Base-by-base conservation (phyloP, 1,140 invertebrate species). In the Ceratina australensis region DNA sequence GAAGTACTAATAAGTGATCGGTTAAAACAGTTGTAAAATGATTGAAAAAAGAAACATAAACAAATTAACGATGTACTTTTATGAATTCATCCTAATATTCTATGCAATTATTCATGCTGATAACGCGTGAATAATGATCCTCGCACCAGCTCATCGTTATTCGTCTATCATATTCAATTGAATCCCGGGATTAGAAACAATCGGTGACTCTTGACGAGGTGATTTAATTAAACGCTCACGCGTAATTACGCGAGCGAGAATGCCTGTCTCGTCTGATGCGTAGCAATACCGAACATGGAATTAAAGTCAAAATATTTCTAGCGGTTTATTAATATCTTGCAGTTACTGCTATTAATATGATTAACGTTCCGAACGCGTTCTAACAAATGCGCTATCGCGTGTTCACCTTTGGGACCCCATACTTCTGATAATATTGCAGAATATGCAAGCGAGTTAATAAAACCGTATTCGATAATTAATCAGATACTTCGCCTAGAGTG, bases 241-340 rank as follows among this genome's bases (percentile, higher is more conserved):
- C 8, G 57, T 77, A 77, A 77, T 77, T 77, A 71, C 57, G 67
- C 74, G 47, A 16, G 16, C 15, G n/a, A n/a, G n/a, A 13, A 42
- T n/a, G 54, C n/a, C 33, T 8, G n/a, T 24, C 49, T 54, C 12
- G 54, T 60, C 3, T n/a, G 56, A 60, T 8, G 49, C 49, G 33
- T 50, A 50, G 20, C 74, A 54, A 77, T 47, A 15, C 16, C 42
- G 57, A 1, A 16, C 47, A 66, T 71, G 28, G 28, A 61, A 77
- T 77, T 77, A 71, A 77, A 77, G 74, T 57, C 47, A 18, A 7
- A 60, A 69, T 77, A 77, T 71, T 77, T 77, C 74, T 71, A 20
- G 4, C 33, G n/a, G 7, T 10, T 24, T 18, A 4, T 0, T 26
- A 12, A 20, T 15, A 56, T 47, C 52, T 33, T 60, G 69, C 65